A percentile compares a stretch with the other conserved stretches of the same genome.
These are phyloP conservation scores for Pithys albifrons DNA, from an alignment of 2,113 vertebrate species.

Conservation along the genomic window DNA sequence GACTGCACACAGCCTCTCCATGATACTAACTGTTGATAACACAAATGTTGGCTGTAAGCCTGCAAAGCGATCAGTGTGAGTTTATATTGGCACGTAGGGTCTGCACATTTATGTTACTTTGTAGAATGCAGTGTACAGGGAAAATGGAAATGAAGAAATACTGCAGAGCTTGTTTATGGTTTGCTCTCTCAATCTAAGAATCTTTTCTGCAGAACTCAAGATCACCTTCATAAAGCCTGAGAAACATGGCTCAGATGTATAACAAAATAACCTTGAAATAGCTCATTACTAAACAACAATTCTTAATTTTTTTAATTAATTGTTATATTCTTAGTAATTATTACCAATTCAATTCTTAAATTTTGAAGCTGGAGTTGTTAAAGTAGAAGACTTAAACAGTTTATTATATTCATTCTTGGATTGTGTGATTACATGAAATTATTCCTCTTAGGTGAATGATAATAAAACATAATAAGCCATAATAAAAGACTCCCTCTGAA, in stretches of 20 bases:
- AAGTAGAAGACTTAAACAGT: not conserved
- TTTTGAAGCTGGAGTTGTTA: not conserved
- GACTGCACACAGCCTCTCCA: constrained; percentile 19
- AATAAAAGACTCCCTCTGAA: not conserved
- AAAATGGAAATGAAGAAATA: not conserved
- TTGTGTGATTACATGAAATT: not conserved
- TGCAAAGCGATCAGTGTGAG: not conserved
- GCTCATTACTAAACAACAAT: not conserved
- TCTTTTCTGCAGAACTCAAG: not conserved
- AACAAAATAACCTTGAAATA: not conserved
- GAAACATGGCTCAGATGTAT: not conserved
- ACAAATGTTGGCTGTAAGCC: constrained; percentile 35
- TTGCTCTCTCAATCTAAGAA: not conserved
- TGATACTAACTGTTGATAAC: constrained; percentile 26
- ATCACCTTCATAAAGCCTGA: not conserved
- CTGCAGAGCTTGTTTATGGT: not conserved
- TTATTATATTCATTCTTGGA: not conserved
- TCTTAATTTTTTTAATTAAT: not conserved
- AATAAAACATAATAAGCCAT: not conserved
- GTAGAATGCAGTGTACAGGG: not conserved
- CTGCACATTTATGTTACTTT: not conserved
- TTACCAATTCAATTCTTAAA: not conserved
- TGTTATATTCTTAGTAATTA: not conserved
- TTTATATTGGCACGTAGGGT: not conserved
- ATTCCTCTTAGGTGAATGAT: not conserved